phyloP scores from a whole-genome alignment of 2,797 vertebrate genomes.

The Mycteria americana region DNA sequence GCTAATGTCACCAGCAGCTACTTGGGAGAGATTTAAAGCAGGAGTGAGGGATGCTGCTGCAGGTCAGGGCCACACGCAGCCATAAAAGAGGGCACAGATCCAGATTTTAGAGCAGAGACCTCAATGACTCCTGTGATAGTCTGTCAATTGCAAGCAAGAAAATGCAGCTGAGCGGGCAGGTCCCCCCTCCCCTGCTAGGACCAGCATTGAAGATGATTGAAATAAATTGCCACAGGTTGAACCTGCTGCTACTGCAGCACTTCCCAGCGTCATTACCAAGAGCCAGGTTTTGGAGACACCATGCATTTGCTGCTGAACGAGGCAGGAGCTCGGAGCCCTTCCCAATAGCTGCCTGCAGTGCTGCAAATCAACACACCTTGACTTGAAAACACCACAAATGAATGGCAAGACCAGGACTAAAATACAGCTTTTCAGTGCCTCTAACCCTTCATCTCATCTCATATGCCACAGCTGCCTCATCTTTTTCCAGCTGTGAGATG shows the following conservation, averaged over 20 bases:
- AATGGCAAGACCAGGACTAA: background rate
- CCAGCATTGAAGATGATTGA: background rate
- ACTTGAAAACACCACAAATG: background rate
- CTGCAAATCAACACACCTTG: background rate
- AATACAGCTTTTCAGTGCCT: background rate
- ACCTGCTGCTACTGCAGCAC: slow-evolving; percentile 1
- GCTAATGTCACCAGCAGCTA: background rate
- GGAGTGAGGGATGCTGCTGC: slow-evolving; percentile 10
- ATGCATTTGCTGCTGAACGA: rapidly evolving
- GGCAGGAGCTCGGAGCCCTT: background rate
- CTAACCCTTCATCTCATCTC: background rate
- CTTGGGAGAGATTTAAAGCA: background rate
- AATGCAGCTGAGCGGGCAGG: background rate
- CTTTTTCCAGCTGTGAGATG: background rate
- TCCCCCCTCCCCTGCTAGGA: background rate
- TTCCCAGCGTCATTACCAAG: background rate
- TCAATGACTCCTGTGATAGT: background rate
- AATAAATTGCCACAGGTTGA: background rate
- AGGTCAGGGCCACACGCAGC: background rate
- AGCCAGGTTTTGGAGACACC: rapidly evolving
- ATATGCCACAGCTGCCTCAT: background rate
- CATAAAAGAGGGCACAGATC: background rate
- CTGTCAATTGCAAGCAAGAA: background rate
- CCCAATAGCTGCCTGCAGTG: background rate
- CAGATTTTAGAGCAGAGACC: background rate